Conservation (phyloP, 2,888 invertebrate genomes). For the Chouioia cunea region DNA sequence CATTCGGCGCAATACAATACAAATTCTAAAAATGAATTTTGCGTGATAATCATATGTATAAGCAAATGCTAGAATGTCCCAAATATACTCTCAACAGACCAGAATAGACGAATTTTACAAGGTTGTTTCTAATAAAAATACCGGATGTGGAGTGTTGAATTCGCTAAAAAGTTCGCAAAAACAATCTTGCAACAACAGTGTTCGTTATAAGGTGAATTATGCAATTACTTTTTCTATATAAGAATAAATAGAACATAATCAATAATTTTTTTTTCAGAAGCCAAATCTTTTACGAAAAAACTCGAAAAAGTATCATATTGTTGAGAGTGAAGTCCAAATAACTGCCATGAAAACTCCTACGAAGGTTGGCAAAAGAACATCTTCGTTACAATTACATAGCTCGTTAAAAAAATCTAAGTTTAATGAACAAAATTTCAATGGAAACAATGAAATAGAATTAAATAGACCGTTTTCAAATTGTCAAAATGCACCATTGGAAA, state of each 20-base stretch:
- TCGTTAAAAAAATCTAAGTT: conserved; percentile 29
- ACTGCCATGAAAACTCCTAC: background rate
- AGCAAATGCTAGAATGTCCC: background rate
- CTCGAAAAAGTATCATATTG: background rate
- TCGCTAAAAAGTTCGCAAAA: background rate
- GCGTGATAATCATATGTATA: conserved; percentile 17
- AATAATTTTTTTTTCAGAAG: background rate
- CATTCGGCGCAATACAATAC: too few species aligned
- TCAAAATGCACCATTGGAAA: background rate
- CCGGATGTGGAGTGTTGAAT: conserved; percentile 13
- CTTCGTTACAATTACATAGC: background rate
- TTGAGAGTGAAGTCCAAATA: conserved; percentile 29
- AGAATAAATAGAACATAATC: background rate
- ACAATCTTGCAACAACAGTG: background rate
- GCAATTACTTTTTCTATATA: background rate
- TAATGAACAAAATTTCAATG: background rate
- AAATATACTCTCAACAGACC: conserved; percentile 24
- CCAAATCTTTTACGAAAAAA: background rate
- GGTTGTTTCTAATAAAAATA: conserved; percentile 34
- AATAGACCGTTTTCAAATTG: too few species aligned
- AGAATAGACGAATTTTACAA: conserved; percentile 40
- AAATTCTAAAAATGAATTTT: too few species aligned
- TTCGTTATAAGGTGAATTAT: conserved; percentile 9
- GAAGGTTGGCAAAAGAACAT: conserved; percentile 6
- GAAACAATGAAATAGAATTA: too few species aligned